A percentile compares a stretch with the other conserved stretches of the same genome.
Conservation (phyloP, 2,888 invertebrate species). For the Altica lythri region DNA sequence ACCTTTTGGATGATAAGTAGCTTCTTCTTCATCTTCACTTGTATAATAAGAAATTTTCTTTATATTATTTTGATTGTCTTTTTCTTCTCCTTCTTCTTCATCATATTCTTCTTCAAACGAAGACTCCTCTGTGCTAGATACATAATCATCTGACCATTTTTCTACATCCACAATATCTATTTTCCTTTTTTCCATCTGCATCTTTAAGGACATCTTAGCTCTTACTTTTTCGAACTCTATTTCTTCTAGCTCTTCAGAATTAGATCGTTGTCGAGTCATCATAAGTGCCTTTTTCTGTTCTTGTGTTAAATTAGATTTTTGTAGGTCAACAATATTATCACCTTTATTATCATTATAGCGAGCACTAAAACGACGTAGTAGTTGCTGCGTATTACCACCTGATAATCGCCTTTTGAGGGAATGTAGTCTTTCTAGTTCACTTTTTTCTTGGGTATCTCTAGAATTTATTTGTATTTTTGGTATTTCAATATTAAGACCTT, state of each 20-base stretch:
- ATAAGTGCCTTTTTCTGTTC: slow-evolving; percentile 45
- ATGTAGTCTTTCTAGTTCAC: slow-evolving; percentile 57
- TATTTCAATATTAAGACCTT: slow-evolving; percentile 42
- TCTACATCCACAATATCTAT: slow-evolving; percentile 52
- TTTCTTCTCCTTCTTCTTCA: too few species aligned
- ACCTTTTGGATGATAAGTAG: slow-evolving; percentile 71
- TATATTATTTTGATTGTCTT: slow-evolving; percentile 30
- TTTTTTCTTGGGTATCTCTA: slow-evolving; percentile 58
- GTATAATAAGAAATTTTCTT: slow-evolving; percentile 25
- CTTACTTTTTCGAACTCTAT: slow-evolving; percentile 50
- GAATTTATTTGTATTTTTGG: slow-evolving; percentile 61
- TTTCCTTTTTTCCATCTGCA: slow-evolving; percentile 44
- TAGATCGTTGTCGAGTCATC: slow-evolving; percentile 48
- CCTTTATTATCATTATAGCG: slow-evolving; percentile 48
- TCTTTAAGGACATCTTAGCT: slow-evolving; percentile 46
- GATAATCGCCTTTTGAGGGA: slow-evolving; percentile 60
- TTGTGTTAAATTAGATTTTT: slow-evolving; percentile 39
- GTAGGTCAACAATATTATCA: slow-evolving; percentile 48
- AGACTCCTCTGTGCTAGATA: slow-evolving; percentile 51
- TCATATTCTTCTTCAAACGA: slow-evolving; percentile 46
- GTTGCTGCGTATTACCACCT: slow-evolving; percentile 53
- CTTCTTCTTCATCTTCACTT: slow-evolving; percentile 59
- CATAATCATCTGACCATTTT: slow-evolving; percentile 58
- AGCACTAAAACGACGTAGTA: slow-evolving; percentile 42
- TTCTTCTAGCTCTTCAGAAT: slow-evolving; percentile 54